Evolutionary conservation across 1,140 invertebrate genomes (phyloP).

Genomic region (Rhyzopertha dominica): DNA sequence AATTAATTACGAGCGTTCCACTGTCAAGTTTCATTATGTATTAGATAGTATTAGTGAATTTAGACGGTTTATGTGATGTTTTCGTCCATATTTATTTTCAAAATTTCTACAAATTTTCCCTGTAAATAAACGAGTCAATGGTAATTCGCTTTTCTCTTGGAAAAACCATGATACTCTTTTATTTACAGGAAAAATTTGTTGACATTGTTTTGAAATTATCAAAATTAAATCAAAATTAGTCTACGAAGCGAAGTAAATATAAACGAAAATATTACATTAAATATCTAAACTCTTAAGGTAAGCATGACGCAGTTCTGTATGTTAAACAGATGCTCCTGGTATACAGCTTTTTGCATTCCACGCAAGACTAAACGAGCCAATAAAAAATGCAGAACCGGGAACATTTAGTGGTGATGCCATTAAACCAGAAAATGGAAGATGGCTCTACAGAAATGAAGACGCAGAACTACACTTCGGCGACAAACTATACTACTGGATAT

Average conservation of each 20-base stretch:
- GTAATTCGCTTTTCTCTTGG: too few species aligned
- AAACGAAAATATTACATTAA: background rate
- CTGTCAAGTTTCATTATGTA: too few species aligned
- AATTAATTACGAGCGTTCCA: too few species aligned
- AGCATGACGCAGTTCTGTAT: slow-evolving; percentile 23
- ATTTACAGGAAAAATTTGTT: too few species aligned
- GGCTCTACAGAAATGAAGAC: slow-evolving; percentile 35
- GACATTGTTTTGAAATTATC: slow-evolving; percentile 18
- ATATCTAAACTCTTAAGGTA: slow-evolving; percentile 4
- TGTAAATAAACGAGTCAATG: too few species aligned
- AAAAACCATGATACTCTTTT: too few species aligned
- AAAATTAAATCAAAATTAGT: slow-evolving; percentile 24
- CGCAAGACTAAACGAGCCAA: slow-evolving; percentile 28
- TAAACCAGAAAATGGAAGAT: slow-evolving; percentile 22
- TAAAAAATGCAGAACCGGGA: slow-evolving; percentile 22
- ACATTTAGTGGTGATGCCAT: slow-evolving; percentile 25
- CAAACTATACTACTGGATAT: slow-evolving; percentile 37
- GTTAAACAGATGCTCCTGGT: slow-evolving; percentile 29
- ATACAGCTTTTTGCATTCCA: slow-evolving; percentile 38
- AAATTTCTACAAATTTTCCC: too few species aligned
- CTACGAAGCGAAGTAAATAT: slow-evolving; percentile 31
- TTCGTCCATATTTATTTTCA: too few species aligned
- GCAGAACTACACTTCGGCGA: slow-evolving; percentile 27
- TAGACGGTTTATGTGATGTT: too few species aligned
- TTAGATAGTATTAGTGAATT: too few species aligned